Evolutionary conservation across 92 coral and sea anemone genomes (phyloP).

Genomic region (Muricea muricata): DNA sequence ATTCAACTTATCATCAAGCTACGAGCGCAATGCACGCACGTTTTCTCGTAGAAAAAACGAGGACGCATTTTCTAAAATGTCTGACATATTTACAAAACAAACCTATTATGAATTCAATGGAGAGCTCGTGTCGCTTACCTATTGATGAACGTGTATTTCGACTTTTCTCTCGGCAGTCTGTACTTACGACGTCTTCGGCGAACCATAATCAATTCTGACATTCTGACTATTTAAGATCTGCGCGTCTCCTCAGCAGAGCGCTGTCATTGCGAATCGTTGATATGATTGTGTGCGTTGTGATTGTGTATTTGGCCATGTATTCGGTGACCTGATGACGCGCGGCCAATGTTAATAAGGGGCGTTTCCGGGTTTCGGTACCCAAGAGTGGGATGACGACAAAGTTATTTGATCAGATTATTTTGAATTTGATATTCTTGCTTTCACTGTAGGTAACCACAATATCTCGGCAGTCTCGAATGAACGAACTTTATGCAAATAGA

Average conservation of each 20-base stretch:
- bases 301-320: not conserved
- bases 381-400: not conserved
- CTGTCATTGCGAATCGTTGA: not conserved
- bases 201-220: not conserved
- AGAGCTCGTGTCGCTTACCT: not conserved
- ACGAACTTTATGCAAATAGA: too few relatives aligned
- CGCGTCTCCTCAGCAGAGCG: too few relatives aligned
- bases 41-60: too few relatives aligned
- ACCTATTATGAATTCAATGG: not conserved
- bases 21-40: too few relatives aligned
- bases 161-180: not conserved
- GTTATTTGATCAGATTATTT: not conserved
- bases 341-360: not conserved
- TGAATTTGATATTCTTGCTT: not conserved
- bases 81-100: too few relatives aligned
- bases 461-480: too few relatives aligned
- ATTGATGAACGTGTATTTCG: not conserved
- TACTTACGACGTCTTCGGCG: slow-evolving; percentile 13
- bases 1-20: too few relatives aligned
- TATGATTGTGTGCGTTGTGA: not conserved
- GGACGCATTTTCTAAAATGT: too few relatives aligned
- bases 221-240: not conserved
- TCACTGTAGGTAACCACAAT: too few relatives aligned
- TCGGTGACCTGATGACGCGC: not conserved
- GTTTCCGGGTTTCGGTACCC: not conserved